A percentile compares a stretch with the other conserved stretches of the same genome.
Conservation (phyloP, 2,888 invertebrate species). For the Caenorhabditis sp. region DNA sequence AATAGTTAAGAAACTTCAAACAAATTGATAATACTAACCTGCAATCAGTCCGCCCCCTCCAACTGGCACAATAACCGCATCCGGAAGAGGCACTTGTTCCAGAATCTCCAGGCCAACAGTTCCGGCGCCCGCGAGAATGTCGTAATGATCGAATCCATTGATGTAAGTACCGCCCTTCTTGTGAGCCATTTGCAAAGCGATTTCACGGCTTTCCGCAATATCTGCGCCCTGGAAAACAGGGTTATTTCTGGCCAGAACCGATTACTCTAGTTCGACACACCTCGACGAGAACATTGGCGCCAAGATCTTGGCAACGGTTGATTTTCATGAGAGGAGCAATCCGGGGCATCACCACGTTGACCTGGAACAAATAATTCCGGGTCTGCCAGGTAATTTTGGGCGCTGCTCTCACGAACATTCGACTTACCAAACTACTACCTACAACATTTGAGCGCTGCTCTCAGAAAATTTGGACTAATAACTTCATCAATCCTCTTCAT, state of each 20-base stretch:
- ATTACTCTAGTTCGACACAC: slow-evolving; percentile 85
- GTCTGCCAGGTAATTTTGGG: neutral
- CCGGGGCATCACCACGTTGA: slow-evolving; percentile 87
- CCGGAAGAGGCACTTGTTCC: slow-evolving; percentile 85
- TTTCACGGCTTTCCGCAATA: slow-evolving; percentile 83
- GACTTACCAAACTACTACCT: too few relatives aligned
- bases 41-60: slow-evolving; percentile 93
- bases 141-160: slow-evolving; percentile 88
- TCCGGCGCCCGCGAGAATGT: slow-evolving; percentile 94
- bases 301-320: slow-evolving; percentile 88
- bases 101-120: slow-evolving; percentile 92
- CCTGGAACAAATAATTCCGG: slow-evolving; percentile 20
- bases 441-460: neutral
- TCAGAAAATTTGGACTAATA: neutral
- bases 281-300: slow-evolving; percentile 88
- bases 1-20: too few relatives aligned
- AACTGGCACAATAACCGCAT: slow-evolving; percentile 91
- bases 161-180: slow-evolving; percentile 82
- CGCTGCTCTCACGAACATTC: too few relatives aligned
- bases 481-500: too few relatives aligned
- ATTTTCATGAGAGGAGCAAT: slow-evolving; percentile 96
- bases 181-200: slow-evolving; percentile 86
- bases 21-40: too few relatives aligned
- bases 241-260: neutral
- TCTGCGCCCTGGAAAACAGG: slow-evolving; percentile 82